These are phyloP conservation scores for Archaeoteleia sp. DNA, from an alignment of 2,888 invertebrate species.

Conservation along the genomic window DNA sequence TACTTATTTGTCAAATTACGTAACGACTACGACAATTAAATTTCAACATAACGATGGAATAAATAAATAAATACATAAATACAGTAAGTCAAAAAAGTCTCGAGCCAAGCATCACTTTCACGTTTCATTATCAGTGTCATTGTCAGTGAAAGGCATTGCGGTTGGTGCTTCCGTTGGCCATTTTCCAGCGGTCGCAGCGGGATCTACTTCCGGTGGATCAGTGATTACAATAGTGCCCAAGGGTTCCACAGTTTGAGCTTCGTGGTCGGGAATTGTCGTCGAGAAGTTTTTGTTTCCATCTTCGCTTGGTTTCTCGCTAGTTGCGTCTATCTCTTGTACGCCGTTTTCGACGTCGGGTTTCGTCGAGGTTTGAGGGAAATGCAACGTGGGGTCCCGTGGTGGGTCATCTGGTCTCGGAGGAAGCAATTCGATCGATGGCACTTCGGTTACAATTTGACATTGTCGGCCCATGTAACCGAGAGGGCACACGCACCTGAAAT, in stretches of 20 bases:
- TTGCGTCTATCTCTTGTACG: slow-evolving; percentile 39
- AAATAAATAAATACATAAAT: slow-evolving; percentile 4
- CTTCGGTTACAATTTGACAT: slow-evolving; percentile 79
- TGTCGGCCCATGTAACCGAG: slow-evolving; percentile 85
- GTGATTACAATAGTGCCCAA: slow-evolving; percentile 68
- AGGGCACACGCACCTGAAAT: slow-evolving; percentile 82
- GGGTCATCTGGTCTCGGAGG: slow-evolving; percentile 63
- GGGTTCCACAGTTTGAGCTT: slow-evolving; percentile 63
- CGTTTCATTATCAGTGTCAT: slow-evolving; percentile 71
- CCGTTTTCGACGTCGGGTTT: slow-evolving; percentile 33
- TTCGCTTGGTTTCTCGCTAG: slow-evolving; percentile 44
- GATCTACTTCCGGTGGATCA: slow-evolving; percentile 63
- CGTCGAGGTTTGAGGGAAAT: slow-evolving; percentile 32
- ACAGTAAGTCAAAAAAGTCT: slow-evolving; percentile 9
- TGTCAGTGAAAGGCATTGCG: slow-evolving; percentile 61
- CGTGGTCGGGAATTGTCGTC: slow-evolving; percentile 34
- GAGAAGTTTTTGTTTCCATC: slow-evolving; percentile 46
- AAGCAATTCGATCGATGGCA: slow-evolving; percentile 67
- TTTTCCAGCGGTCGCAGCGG: slow-evolving; percentile 70
- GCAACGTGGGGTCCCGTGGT: slow-evolving; percentile 19
- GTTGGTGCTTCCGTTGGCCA: slow-evolving; percentile 71
- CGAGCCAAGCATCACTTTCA: slow-evolving; percentile 51
- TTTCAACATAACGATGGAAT: too few relatives aligned
- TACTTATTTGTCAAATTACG: too few relatives aligned
- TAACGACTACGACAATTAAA: too few relatives aligned